Conservation (phyloP, 2,888 invertebrate genomes). For the Hemithea aestivaria region DNA sequence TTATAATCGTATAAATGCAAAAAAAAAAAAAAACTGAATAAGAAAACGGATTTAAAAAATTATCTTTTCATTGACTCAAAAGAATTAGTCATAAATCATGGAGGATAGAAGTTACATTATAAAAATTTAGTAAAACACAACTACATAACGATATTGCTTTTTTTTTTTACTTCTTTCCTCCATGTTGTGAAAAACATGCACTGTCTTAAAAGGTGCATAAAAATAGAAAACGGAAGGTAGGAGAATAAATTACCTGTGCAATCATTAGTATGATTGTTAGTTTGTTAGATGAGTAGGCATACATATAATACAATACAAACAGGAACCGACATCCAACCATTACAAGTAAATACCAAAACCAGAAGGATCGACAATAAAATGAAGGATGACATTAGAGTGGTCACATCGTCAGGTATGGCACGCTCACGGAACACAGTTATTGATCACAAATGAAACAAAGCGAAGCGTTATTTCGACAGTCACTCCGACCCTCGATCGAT, state of each 20-base stretch:
- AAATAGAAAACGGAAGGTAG: background rate
- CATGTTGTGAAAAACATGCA: constrained; percentile 1
- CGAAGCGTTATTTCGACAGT: constrained; percentile 54
- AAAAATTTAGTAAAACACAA: no score
- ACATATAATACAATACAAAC: constrained; percentile 13
- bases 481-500: constrained; percentile 36
- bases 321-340: constrained; percentile 23
- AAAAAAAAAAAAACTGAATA: no score
- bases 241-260: constrained; percentile 3
- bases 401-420: constrained; percentile 26
- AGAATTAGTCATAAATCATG: no score
- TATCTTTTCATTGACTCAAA: no score
- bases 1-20: no score
- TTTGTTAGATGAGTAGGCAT: constrained; percentile 11
- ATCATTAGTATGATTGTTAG: constrained; percentile 7
- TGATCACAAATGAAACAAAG: constrained; percentile 52
- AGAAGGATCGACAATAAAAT: constrained; percentile 24
- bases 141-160: no score
- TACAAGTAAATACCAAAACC: constrained; percentile 17
- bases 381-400: constrained; percentile 16
- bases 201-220: constrained; percentile 2
- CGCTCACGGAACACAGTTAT: constrained; percentile 64
- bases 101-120: no score
- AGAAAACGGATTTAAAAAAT: no score
- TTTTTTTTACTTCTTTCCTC: no score